Percentiles rank a stretch among this genome's conserved stretches.
These are phyloP conservation scores for Epinephelus awoara DNA, from an alignment of 2,797 vertebrate species.

Conservation along the genomic window DNA sequence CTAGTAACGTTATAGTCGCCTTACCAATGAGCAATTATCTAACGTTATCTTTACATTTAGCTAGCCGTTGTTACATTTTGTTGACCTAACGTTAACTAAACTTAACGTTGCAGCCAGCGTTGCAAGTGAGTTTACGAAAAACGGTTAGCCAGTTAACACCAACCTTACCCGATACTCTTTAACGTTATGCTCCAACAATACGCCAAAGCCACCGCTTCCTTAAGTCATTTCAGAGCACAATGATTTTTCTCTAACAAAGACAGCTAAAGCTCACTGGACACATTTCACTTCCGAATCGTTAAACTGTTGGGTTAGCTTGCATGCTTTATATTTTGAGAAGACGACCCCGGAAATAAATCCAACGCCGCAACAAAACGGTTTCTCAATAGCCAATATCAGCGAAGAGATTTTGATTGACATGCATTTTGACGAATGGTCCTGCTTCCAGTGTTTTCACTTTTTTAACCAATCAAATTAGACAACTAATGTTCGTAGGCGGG, in stretches of 20 bases:
- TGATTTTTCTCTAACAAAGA: not conserved
- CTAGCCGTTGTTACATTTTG: not conserved
- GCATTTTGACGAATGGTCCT: not conserved
- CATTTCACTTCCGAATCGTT: not conserved
- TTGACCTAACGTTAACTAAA: not conserved
- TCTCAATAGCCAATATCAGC: conserved; percentile 24
- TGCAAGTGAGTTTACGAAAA: conserved; percentile 2
- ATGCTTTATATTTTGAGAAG: conserved; percentile 13
- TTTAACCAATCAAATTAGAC: conserved; percentile 52
- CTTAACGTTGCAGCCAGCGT: not conserved
- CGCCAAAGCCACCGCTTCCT: not conserved
- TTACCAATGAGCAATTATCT: rapidly evolving
- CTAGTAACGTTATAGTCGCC: rapidly evolving
- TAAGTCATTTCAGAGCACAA: conserved; percentile 41
- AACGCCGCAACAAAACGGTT: not conserved
- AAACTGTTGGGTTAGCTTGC: conserved; percentile 15
- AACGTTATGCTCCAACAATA: not conserved
- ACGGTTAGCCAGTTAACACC: not conserved
- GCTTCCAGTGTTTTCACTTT: rapidly evolving
- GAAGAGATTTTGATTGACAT: not conserved
- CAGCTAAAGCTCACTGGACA: not conserved
- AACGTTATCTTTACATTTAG: not conserved
- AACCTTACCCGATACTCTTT: conserved; percentile 43
- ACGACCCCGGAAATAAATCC: conserved; percentile 60
- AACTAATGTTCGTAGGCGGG: not conserved